Evolutionary conservation across 2,888 invertebrate species (phyloP), one percentile per base, ranked within the genome.

Genomic region (Athalia rosae): DNA sequence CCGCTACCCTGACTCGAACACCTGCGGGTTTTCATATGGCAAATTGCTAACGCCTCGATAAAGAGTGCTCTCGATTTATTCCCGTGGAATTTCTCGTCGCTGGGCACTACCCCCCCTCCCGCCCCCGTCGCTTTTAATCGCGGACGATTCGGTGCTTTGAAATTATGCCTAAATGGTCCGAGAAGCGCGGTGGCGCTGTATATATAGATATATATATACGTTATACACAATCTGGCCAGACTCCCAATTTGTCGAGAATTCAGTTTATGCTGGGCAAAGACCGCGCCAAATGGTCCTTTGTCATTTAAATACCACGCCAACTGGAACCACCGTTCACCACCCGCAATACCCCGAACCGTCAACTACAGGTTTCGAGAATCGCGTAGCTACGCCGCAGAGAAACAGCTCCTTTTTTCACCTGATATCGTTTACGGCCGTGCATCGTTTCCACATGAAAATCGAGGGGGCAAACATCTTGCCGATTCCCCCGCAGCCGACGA

Each of bases 201-300:
- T 53, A 53, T 28, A 28, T 28, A 28, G n/a, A n/a, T n/a, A n/a
- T n/a, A n/a, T n/a, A n/a, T n/a, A n/a, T n/a, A n/a, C n/a, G n/a
- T n/a, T 28, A 28, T 28, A 28, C 28, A 28, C 3, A n/a, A 15
- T 8, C 13, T 3, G 61, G 13, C 61, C 61, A 61, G 15, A 61
- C 61, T 81, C 81, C 83, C 86, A 85, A 87, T 87, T 87, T 84
- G 82, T 82, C 78, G 77, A 82, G 82, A 86, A 87, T 87, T 85
- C 83, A 83, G 85, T 87, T 87, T 85, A 81, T 82, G 79, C 58
- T 78, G 83, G 82, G 45, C n/a, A 64, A 66, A 76, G 28, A 48
- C 64, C 61, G 11, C 61, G 61, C 61, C 15, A 13, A 61, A 61
- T 61, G 28, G 61, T 61, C 13, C 61, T 61, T 53, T 61, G 61